These are phyloP conservation scores for Odontophorus gujanensis DNA, from an alignment of 2,113 vertebrate genomes.

Conservation along the genomic window DNA sequence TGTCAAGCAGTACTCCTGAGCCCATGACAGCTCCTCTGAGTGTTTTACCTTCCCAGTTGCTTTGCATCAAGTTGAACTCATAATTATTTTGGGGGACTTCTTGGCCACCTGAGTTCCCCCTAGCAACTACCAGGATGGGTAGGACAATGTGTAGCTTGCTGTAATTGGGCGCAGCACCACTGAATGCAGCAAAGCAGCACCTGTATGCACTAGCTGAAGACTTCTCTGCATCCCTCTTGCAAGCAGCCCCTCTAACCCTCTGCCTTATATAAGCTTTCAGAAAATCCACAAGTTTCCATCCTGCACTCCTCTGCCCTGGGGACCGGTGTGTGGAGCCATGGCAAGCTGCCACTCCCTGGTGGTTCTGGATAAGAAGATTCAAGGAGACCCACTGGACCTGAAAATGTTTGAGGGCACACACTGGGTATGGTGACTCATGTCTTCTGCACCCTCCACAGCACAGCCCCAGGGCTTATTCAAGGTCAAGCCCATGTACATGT, in stretches of 20 bases:
- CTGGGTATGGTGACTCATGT: conserved; percentile 66
- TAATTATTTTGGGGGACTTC: background rate
- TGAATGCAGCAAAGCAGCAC: background rate
- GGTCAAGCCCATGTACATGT: background rate
- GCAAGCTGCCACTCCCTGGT: conserved; percentile 72
- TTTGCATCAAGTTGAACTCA: background rate
- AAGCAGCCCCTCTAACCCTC: background rate
- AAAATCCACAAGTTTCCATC: conserved; percentile 51
- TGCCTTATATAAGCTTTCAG: conserved; percentile 68
- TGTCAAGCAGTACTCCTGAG: background rate
- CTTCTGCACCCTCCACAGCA: background rate
- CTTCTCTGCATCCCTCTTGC: background rate
- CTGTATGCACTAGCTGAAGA: background rate
- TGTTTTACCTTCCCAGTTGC: background rate
- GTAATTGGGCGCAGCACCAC: background rate
- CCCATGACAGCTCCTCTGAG: background rate
- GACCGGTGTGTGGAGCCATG: conserved; percentile 59
- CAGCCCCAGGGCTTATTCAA: background rate
- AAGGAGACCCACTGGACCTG: conserved; percentile 74
- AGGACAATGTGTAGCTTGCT: background rate
- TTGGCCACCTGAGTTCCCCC: background rate
- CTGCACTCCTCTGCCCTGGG: conserved; percentile 53
- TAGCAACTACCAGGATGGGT: background rate
- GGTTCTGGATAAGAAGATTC: conserved; percentile 63
- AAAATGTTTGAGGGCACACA: conserved; percentile 75